Evolutionary conservation across 2,797 vertebrate genomes (phyloP).

Genomic region (Serranus cabrilla): DNA sequence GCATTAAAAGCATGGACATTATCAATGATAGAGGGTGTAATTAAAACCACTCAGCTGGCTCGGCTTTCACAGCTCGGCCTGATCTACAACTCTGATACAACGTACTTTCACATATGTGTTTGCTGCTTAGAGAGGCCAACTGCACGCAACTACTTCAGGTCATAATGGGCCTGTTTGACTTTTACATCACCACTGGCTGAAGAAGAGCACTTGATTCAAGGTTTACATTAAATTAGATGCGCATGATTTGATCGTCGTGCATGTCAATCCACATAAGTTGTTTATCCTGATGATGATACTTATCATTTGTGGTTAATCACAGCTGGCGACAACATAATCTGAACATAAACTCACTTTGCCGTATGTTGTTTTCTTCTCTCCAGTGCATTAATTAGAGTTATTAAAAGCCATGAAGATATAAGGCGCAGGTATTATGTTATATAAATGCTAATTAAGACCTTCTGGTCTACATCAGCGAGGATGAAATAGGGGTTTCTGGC

Average conservation of each 20-base stretch:
- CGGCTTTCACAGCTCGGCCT: conserved; percentile 12
- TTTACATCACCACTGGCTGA: neutral
- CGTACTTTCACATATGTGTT: neutral
- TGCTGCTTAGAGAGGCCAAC: neutral
- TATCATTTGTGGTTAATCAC: conserved; percentile 28
- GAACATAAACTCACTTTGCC: conserved; percentile 23
- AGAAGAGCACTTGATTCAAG: neutral
- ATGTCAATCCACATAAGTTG: neutral
- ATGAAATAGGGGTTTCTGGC: neutral
- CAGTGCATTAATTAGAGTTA: conserved; percentile 60
- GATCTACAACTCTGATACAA: conserved; percentile 15
- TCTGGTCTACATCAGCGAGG: conserved; percentile 2
- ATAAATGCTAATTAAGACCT: conserved; percentile 31
- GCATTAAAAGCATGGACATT: conserved; percentile 47
- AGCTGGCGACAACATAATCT: conserved; percentile 24
- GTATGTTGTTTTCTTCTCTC: conserved; percentile 35
- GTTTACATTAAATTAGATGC: neutral
- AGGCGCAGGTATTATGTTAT: conserved; percentile 28
- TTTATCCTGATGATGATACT: neutral
- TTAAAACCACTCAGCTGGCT: conserved; percentile 30
- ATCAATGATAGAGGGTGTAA: conserved; percentile 42
- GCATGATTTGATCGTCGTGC: neutral
- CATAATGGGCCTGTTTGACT: neutral
- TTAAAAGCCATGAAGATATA: conserved; percentile 43
- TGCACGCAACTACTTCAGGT: no score